Evolutionary conservation across 1,140 invertebrate species (phyloP), one percentile per base, ranked within the genome.

Genomic region (Cryptotermes secundus): DNA sequence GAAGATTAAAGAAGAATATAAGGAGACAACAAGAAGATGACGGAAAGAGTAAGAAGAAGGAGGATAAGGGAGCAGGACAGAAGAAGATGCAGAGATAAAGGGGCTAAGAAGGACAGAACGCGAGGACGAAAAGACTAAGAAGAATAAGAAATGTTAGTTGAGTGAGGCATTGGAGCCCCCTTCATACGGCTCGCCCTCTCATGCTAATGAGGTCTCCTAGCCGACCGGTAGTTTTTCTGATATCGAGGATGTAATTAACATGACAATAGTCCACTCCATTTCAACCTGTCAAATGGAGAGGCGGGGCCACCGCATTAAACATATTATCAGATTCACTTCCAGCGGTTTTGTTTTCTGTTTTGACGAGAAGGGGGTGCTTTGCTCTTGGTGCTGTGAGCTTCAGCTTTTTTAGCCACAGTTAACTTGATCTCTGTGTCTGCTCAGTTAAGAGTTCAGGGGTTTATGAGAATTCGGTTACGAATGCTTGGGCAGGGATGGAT

Each of bases 211-310:
- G 45, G 12, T 49, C 35, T 31, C 42, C 22, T 14, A 26, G 31
- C 80, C 12, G 34, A 38, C 80, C 24, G 80, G 38, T 34, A 81
- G 80, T 38, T 26, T 34, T 81, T 82, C 31, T 83, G 53, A 83
- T 83, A 72, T 83, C 65, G 59, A 72, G 24, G 83, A 83, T 83
- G 83, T 49, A 83, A 83, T 83, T 83, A 83, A 83, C 83, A 83
- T 83, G 83, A 83, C 83, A 83, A 83, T 83, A 65, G 83, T 34
- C 53, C 49, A 83, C 83, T 83, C 83, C 53, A 79, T 83, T 83
- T 79, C 53, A 45, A 42, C 42, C 83, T 83, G 83, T 83, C 83
- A 83, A 83, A 83, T 12, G 81, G 22, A n/a, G 36, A n/a, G 38
- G 35, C 22, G 38, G 36, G 81, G 38, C n/a, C 26, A n/a, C 80